A percentile compares a stretch with the other conserved stretches of the same genome.
Evolutionary conservation across 1,140 invertebrate species (phyloP).

Genomic region (Drosophila chauvacae): DNA sequence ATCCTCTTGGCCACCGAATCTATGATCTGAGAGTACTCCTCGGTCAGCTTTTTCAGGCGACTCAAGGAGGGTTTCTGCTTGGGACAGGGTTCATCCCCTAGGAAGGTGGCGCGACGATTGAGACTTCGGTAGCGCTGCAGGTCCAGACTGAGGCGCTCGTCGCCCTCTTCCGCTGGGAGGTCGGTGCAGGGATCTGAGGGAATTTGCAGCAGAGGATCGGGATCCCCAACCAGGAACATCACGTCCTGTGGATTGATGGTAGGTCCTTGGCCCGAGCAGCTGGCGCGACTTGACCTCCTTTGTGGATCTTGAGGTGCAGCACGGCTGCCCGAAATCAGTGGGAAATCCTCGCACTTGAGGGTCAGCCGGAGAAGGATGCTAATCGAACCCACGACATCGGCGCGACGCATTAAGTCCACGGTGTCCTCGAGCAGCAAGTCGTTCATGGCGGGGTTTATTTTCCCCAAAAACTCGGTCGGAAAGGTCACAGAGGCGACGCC

Average conservation of each 20-base stretch:
- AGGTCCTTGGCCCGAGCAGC: constrained; percentile 4
- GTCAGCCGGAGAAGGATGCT: constrained; percentile 10
- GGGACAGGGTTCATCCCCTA: background rate
- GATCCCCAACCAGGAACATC: constrained; percentile 48
- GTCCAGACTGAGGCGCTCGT: constrained; percentile 41
- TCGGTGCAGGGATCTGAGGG: constrained; percentile 44
- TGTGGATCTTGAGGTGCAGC: background rate
- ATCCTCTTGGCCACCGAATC: constrained; percentile 23
- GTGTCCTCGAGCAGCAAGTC: constrained; percentile 13
- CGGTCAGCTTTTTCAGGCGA: constrained; percentile 9
- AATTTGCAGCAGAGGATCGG: constrained; percentile 26
- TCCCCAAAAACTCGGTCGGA: constrained; percentile 6
- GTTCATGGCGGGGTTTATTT: constrained; percentile 31
- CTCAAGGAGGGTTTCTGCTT: background rate
- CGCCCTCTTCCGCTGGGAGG: constrained; percentile 19
- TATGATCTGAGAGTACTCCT: constrained; percentile 14
- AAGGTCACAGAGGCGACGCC: background rate
- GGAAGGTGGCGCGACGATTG: constrained; percentile 5
- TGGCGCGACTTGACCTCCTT: background rate
- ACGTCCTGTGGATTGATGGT: constrained; percentile 45
- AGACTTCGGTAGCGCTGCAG: constrained; percentile 41
- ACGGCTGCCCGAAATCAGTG: background rate
- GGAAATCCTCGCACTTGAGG: constrained; percentile 5
- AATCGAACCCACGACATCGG: background rate
- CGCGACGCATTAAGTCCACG: constrained; percentile 2